Percentiles rank a stretch among this genome's conserved stretches.
These are phyloP conservation scores for Leuciscus waleckii DNA, from an alignment of 2,797 vertebrate genomes.

Conservation along the genomic window DNA sequence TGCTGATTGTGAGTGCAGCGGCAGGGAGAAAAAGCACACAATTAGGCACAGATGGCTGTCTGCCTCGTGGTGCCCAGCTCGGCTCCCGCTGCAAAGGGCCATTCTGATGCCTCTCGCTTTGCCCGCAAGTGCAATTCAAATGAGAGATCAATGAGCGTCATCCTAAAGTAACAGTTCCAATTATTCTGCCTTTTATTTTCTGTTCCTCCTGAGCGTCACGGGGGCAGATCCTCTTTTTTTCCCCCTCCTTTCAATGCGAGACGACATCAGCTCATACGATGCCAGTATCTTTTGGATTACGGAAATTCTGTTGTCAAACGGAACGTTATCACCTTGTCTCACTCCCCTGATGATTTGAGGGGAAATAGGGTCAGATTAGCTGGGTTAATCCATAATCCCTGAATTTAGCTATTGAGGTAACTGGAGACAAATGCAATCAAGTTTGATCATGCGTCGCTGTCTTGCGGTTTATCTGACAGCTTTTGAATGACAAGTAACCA, in stretches of 20 bases:
- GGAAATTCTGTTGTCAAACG: conserved; percentile 52
- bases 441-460: conserved; percentile 39
- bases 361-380: conserved; percentile 55
- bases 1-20: conserved; percentile 83
- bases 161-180: conserved; percentile 53
- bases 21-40: conserved; percentile 78
- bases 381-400: conserved; percentile 58
- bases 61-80: conserved; percentile 76
- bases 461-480: conserved; percentile 32
- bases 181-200: conserved; percentile 54
- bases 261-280: conserved; percentile 13
- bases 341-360: conserved; percentile 44
- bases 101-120: conserved; percentile 45
- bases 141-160: conserved; percentile 54
- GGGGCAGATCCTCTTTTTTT: conserved; percentile 11
- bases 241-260: not conserved
- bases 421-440: conserved; percentile 34
- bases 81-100: conserved; percentile 53
- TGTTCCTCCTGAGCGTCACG: not conserved
- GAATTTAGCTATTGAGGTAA: conserved; percentile 45
- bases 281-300: conserved; percentile 50
- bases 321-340: conserved; percentile 51
- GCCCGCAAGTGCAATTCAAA: conserved; percentile 59
- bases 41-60: conserved; percentile 86
- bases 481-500: conserved; percentile 45